Conservation (phyloP, 2,888 invertebrate genomes). For the Hemaris fuciformis region DNA sequence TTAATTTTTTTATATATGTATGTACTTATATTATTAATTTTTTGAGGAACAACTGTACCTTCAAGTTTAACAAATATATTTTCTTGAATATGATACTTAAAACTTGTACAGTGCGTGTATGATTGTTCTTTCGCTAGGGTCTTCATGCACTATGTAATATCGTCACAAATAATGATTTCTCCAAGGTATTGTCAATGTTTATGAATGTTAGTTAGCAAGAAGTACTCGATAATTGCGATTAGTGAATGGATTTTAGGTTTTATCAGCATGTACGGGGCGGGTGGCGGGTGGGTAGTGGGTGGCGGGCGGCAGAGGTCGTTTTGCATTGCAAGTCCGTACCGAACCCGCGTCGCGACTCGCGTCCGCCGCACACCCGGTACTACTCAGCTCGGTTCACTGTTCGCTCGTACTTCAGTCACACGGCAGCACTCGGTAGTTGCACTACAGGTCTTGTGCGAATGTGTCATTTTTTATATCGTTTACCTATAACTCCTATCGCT, state of each 20-base stretch:
- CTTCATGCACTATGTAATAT: neutral
- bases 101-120: neutral
- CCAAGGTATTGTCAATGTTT: neutral
- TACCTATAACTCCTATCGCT: neutral
- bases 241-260: slow-evolving; percentile 18
- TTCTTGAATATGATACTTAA: too few species aligned
- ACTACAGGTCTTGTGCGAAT: slow-evolving; percentile 52
- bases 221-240: slow-evolving; percentile 12
- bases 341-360: slow-evolving; percentile 43
- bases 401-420: slow-evolving; percentile 63
- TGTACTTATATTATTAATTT: too few species aligned
- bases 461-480: slow-evolving; percentile 16
- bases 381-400: slow-evolving; percentile 42
- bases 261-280: slow-evolving; percentile 19
- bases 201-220: neutral
- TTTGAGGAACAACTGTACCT: too few species aligned
- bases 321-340: slow-evolving; percentile 60
- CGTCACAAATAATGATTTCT: neutral
- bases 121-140: neutral
- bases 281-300: slow-evolving; percentile 38
- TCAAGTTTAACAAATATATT: too few species aligned
- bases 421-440: slow-evolving; percentile 74
- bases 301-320: slow-evolving; percentile 42
- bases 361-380: slow-evolving; percentile 41
- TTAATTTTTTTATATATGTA: too few species aligned